These are phyloP conservation scores for Apamea anceps DNA, from an alignment of 2,888 invertebrate genomes.

Conservation along the genomic window DNA sequence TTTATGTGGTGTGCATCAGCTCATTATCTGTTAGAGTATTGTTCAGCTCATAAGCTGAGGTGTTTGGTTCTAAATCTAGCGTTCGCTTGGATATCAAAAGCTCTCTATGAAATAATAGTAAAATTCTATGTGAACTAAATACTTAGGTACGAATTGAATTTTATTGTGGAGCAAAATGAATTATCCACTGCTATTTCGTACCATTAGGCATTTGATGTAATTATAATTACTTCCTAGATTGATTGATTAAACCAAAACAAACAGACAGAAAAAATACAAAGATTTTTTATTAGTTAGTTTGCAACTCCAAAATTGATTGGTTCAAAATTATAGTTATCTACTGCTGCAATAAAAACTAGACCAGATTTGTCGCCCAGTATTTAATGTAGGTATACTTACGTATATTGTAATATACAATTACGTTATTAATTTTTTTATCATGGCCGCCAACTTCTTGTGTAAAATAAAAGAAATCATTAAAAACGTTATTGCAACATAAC, in stretches of 20 bases:
- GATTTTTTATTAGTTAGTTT: conserved; percentile 9
- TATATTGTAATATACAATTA: conserved; percentile 57
- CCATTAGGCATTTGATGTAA: background rate
- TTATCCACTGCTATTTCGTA: background rate
- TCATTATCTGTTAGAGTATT: conserved; percentile 4
- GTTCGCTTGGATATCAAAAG: background rate
- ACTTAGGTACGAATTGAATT: background rate
- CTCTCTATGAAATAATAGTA: background rate
- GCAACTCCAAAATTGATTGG: conserved; percentile 43
- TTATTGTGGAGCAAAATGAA: conserved; percentile 1
- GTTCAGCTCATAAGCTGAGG: background rate
- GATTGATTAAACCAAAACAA: conserved; percentile 21
- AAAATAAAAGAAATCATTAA: conserved; percentile 71
- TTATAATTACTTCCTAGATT: conserved; percentile 16
- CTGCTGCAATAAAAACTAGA: conserved; percentile 40
- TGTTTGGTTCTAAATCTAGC: background rate
- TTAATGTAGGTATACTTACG: conserved; percentile 23
- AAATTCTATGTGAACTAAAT: background rate
- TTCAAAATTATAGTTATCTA: conserved; percentile 39
- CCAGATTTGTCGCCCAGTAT: conserved; percentile 51
- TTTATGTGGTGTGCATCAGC: conserved; percentile 7
- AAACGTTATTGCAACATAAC: conserved; percentile 68
- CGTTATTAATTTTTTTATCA: conserved; percentile 55
- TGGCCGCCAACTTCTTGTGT: conserved; percentile 56
- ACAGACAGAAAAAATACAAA: conserved; percentile 21